Evolutionary conservation across 2,797 vertebrate genomes (phyloP).

Genomic region (Acrossocheilus wenchowensis): DNA sequence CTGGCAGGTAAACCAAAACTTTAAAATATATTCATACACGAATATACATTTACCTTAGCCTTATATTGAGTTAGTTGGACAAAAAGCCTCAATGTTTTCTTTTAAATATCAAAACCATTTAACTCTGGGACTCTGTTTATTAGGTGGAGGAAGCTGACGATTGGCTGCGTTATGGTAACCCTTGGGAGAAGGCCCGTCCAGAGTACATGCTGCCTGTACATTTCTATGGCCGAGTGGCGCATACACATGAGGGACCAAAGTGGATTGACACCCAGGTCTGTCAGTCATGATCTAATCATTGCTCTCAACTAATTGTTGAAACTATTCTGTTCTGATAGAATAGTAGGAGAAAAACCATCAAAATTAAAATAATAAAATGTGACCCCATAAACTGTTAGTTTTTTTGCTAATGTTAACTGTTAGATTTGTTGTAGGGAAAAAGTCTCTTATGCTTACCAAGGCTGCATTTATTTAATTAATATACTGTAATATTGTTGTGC

Average conservation of each 20-base stretch:
- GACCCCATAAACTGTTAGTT: background rate
- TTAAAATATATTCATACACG: background rate
- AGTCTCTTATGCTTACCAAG: background rate
- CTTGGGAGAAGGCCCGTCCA: slow-evolving; percentile 87
- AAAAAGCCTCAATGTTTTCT: background rate
- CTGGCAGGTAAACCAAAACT: slow-evolving; percentile 80
- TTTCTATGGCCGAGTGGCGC: slow-evolving; percentile 82
- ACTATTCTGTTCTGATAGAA: background rate
- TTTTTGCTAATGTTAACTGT: background rate
- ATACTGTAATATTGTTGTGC: background rate
- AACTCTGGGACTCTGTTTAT: background rate
- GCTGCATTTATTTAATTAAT: background rate
- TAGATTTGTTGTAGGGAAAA: background rate
- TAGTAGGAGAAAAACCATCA: background rate
- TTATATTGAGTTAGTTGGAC: background rate
- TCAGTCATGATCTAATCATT: background rate
- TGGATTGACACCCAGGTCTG: slow-evolving; percentile 87
- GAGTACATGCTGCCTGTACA: slow-evolving; percentile 88
- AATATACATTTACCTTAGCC: background rate
- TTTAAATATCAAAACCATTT: background rate
- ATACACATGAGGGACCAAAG: slow-evolving; percentile 72
- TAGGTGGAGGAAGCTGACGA: slow-evolving; percentile 89
- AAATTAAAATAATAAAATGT: background rate
- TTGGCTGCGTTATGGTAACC: slow-evolving; percentile 87
- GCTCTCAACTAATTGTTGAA: too few species aligned